Conservation (phyloP, 2,113 vertebrate species). For the Microcebus griseorufus region DNA sequence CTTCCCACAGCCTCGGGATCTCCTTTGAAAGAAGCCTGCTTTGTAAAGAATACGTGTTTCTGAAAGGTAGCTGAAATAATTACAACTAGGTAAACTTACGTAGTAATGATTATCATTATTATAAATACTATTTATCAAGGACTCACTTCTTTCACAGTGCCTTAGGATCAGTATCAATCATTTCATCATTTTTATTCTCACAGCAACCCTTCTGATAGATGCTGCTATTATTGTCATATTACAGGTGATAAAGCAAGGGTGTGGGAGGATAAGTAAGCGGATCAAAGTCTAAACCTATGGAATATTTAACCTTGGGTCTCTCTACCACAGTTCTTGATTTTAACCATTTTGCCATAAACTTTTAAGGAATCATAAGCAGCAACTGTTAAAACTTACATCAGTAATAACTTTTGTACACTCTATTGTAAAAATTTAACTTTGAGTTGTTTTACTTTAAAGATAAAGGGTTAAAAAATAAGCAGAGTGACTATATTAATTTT, state of each 20-base stretch:
- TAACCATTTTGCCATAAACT: background rate
- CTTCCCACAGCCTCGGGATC: background rate
- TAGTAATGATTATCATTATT: background rate
- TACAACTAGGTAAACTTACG: background rate
- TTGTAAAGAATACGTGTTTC: background rate
- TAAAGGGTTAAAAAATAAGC: background rate
- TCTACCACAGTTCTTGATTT: background rate
- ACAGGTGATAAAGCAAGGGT: background rate
- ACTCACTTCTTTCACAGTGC: background rate
- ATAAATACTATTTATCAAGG: background rate
- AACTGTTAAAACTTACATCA: background rate
- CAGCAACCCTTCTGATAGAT: background rate
- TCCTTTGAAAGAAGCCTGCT: background rate
- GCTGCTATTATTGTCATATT: background rate
- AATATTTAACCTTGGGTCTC: background rate
- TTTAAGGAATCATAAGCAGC: background rate
- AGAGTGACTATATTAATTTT: background rate
- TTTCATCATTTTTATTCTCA: background rate
- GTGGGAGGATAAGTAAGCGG: background rate
- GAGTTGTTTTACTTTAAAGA: slow-evolving; percentile 8
- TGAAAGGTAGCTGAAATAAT: background rate
- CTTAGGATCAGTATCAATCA: background rate
- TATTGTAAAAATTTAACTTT: background rate
- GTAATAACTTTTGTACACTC: background rate
- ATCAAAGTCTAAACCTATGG: background rate